These are phyloP conservation scores for Cheilosia variabilis DNA, from an alignment of 2,888 invertebrate species.

Conservation along the genomic window DNA sequence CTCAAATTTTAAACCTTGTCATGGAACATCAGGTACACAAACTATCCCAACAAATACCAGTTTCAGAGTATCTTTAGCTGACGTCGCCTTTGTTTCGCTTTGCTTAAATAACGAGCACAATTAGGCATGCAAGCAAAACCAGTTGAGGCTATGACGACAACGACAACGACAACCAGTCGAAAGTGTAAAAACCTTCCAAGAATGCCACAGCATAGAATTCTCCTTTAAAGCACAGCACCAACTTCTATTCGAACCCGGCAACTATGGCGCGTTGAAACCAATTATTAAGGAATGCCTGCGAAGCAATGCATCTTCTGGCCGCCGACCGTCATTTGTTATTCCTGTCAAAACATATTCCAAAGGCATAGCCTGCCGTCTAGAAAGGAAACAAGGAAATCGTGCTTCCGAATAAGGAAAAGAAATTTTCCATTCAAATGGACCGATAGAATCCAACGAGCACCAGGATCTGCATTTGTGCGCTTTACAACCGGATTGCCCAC, in stretches of 20 bases:
- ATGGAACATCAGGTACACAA: neutral
- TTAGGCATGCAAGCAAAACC: conserved; percentile 1
- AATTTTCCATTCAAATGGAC: conserved; percentile 39
- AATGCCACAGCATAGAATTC: conserved; percentile 12
- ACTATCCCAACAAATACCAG: neutral
- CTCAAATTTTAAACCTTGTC: too few species aligned
- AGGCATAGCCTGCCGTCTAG: conserved; percentile 20
- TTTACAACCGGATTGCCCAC: too few species aligned
- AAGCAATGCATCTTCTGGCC: conserved; percentile 40
- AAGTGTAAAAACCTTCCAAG: conserved; percentile 21
- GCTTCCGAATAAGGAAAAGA: conserved; percentile 65
- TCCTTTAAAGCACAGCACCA: conserved; percentile 10
- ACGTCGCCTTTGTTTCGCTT: too few species aligned
- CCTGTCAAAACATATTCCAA: conserved; percentile 62
- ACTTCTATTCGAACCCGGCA: conserved; percentile 5
- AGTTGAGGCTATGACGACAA: neutral
- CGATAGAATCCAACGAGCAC: conserved; percentile 17
- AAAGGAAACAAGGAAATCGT: conserved; percentile 61
- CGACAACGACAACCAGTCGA: neutral
- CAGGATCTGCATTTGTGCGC: too few species aligned
- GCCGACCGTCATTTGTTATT: conserved; percentile 60
- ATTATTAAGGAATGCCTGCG: conserved; percentile 49
- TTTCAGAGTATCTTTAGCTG: neutral
- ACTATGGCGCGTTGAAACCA: conserved; percentile 29
- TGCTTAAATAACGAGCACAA: neutral